These are phyloP conservation scores for Bombylius major DNA, from an alignment of 2,888 invertebrate species.

Conservation along the genomic window DNA sequence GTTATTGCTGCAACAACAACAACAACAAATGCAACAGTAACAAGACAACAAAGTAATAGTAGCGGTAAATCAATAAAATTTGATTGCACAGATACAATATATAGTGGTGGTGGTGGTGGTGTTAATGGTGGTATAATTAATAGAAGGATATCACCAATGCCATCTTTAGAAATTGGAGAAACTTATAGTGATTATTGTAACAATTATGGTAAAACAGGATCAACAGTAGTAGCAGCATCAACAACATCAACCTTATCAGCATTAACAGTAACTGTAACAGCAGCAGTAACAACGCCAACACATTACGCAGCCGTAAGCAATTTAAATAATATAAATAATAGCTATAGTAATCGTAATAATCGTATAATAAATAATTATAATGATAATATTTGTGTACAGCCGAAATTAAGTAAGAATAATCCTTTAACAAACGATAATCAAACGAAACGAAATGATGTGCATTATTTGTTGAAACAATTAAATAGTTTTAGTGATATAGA, in stretches of 20 bases:
- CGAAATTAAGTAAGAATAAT: conserved; percentile 15
- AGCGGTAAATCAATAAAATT: background rate
- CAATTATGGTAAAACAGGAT: background rate
- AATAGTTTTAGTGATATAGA: conserved; percentile 40
- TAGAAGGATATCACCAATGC: too few relatives aligned
- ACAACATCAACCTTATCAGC: conserved; percentile 1
- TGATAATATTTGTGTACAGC: conserved; percentile 10
- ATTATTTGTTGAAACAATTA: conserved; percentile 40
- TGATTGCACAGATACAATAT: background rate
- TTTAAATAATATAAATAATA: background rate
- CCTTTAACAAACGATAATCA: conserved; percentile 30
- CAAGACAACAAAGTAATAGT: background rate
- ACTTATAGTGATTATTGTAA: too few relatives aligned
- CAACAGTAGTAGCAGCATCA: background rate
- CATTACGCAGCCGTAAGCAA: conserved; percentile 9
- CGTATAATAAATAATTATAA: conserved; percentile 10
- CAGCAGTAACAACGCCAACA: conserved; percentile 22
- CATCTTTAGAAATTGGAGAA: too few relatives aligned
- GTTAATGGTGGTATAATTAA: too few relatives aligned
- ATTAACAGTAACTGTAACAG: conserved; percentile 17
- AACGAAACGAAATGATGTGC: conserved; percentile 39
- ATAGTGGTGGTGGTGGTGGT: background rate
- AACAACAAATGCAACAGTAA: conserved; percentile 7
- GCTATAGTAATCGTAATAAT: conserved; percentile 2
- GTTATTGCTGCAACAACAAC: conserved; percentile 5